Conservation (phyloP, 2,888 invertebrate genomes). For the Meganola albula region DNA sequence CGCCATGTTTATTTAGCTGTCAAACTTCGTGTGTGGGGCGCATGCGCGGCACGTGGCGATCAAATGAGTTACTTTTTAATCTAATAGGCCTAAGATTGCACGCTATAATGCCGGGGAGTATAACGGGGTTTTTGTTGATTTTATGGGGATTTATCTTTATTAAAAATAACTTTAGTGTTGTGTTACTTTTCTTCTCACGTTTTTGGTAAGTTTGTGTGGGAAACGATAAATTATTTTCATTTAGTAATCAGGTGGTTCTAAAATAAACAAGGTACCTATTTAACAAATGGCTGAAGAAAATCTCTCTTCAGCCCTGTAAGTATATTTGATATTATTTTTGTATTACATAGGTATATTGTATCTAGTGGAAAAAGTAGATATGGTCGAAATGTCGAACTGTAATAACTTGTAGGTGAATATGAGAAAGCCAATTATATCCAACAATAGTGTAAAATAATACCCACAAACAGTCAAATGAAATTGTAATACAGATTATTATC, state of each 20-base stretch:
- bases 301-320: too few species aligned
- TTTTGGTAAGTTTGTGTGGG: conserved; percentile 3
- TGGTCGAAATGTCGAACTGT: too few species aligned
- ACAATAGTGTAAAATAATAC: conserved; percentile 26
- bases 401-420: too few species aligned
- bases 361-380: too few species aligned
- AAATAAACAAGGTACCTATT: too few species aligned
- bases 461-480: conserved; percentile 32
- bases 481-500: conserved; percentile 41
- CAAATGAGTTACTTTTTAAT: conserved; percentile 53
- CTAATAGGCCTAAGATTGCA: conserved; percentile 48
- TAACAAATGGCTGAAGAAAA: too few species aligned
- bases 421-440: conserved; percentile 14
- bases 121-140: conserved; percentile 34
- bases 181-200: conserved; percentile 32
- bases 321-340: too few species aligned
- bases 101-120: conserved; percentile 37
- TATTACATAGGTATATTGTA: too few species aligned
- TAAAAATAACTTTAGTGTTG: conserved; percentile 36
- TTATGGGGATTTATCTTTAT: conserved; percentile 39
- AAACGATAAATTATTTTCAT: too few species aligned
- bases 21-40: conserved; percentile 47
- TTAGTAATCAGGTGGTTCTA: background rate
- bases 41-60: conserved; percentile 56
- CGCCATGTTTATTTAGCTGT: conserved; percentile 71